Evolutionary conservation across 2,797 vertebrate genomes (phyloP).

Genomic region (Craterocephalus amniculus): DNA sequence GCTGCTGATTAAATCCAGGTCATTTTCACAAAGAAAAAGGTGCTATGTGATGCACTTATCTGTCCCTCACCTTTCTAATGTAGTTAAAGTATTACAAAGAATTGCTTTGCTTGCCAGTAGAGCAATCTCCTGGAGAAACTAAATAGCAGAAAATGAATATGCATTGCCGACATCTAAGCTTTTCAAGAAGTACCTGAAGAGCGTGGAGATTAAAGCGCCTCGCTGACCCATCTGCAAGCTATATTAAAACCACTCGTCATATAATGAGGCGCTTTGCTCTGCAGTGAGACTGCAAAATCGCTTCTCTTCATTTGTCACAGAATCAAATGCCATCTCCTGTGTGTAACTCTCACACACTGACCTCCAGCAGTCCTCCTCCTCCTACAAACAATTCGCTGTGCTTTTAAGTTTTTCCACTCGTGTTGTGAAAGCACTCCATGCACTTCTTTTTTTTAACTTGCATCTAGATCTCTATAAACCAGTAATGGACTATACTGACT

Average conservation of each 20-base stretch:
- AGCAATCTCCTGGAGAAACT: not conserved
- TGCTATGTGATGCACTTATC: not conserved
- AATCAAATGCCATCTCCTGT: slow-evolving; percentile 57
- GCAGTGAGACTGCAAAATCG: slow-evolving; percentile 34
- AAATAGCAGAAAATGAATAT: slow-evolving; percentile 11
- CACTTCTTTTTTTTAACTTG: not conserved
- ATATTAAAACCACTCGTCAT: slow-evolving; percentile 50
- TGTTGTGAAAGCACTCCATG: slow-evolving; percentile 2
- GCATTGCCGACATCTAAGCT: slow-evolving; percentile 15
- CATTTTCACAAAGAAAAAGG: slow-evolving; percentile 27
- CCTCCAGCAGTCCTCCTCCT: slow-evolving; percentile 28
- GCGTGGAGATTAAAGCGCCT: slow-evolving; percentile 27
- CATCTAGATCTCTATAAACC: not conserved
- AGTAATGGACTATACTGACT: not conserved
- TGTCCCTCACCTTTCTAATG: not conserved
- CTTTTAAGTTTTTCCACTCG: slow-evolving; percentile 31
- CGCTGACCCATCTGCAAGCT: slow-evolving; percentile 31
- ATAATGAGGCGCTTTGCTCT: slow-evolving; percentile 54
- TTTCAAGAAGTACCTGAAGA: slow-evolving; percentile 24
- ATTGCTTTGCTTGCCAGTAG: not conserved
- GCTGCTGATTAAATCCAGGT: slow-evolving; percentile 40
- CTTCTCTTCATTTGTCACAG: slow-evolving; percentile 55
- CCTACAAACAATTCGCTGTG: slow-evolving; percentile 28
- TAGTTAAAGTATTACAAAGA: not conserved
- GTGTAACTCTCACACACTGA: slow-evolving; percentile 33